phyloP scores from a whole-genome alignment of 2,888 invertebrate species.

The Rutpela maculata region DNA sequence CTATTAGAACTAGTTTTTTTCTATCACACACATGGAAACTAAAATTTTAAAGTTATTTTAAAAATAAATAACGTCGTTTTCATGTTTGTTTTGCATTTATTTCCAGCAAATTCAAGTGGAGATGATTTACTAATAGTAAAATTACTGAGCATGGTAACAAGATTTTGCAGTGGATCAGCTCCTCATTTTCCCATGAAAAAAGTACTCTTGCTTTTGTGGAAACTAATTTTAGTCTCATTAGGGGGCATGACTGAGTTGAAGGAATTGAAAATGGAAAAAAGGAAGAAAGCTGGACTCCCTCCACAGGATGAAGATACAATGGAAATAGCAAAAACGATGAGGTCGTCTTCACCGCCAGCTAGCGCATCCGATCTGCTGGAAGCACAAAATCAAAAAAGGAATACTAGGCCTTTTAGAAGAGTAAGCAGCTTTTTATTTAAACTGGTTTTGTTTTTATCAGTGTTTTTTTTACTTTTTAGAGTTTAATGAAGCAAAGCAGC shows the following conservation, averaged over 20 bases:
- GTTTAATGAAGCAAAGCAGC: conserved; percentile 94
- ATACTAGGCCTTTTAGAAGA: conserved; percentile 83
- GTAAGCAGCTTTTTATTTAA: conserved; percentile 67
- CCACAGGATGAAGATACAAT: conserved; percentile 93
- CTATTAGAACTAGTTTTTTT: too few relatives aligned
- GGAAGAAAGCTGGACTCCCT: conserved; percentile 83
- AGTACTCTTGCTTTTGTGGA: conserved; percentile 94
- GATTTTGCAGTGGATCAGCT: conserved; percentile 95
- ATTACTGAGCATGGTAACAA: conserved; percentile 95
- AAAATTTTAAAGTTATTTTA: too few relatives aligned
- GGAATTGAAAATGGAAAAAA: conserved; percentile 83
- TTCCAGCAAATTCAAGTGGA: conserved; percentile 76
- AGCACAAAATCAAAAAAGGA: conserved; percentile 87
- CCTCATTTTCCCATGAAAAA: conserved; percentile 99
- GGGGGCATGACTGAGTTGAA: conserved; percentile 93
- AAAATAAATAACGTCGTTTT: too few relatives aligned
- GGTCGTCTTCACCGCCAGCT: conserved; percentile 96
- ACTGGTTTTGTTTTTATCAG: not conserved
- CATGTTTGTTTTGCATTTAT: not conserved
- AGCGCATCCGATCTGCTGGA: conserved; percentile 93
- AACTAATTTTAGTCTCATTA: conserved; percentile 91
- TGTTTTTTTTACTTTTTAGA: conserved; percentile 71
- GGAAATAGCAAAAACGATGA: conserved; percentile 94
- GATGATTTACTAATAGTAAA: conserved; percentile 93
- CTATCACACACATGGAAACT: too few relatives aligned